Conservation (phyloP, 2,888 invertebrate genomes). For the Timandra comae region DNA sequence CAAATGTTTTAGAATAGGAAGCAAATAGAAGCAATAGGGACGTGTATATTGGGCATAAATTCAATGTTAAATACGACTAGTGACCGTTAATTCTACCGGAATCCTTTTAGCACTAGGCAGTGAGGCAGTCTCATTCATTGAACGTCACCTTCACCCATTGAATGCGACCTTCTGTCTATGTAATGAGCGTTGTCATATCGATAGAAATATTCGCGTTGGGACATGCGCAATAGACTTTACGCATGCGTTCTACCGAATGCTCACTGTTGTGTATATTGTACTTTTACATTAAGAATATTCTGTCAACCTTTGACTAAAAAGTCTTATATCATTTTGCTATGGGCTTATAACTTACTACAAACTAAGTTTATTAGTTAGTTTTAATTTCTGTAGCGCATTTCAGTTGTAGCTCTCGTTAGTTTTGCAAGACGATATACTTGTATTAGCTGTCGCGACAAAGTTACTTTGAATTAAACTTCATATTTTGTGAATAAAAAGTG, state of each 20-base stretch:
- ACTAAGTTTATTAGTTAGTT: constrained; percentile 27
- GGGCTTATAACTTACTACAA: constrained; percentile 25
- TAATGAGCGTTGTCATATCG: constrained; percentile 60
- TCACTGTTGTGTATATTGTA: constrained; percentile 50
- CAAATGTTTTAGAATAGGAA: no score
- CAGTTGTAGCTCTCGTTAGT: constrained; percentile 12
- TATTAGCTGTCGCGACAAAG: constrained; percentile 6
- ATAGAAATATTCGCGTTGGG: constrained; percentile 40
- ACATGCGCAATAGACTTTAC: constrained; percentile 45
- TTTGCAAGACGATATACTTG: constrained; percentile 15
- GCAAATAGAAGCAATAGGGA: no score
- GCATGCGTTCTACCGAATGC: constrained; percentile 35
- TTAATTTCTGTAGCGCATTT: constrained; percentile 27
- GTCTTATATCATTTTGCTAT: constrained; percentile 36
- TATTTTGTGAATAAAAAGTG: no score
- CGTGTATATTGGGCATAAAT: no score
- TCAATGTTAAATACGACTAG: no score
- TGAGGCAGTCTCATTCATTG: constrained; percentile 64
- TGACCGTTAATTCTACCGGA: no score
- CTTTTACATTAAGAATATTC: constrained; percentile 45
- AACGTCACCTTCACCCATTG: constrained; percentile 56
- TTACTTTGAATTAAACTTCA: constrained; percentile 2
- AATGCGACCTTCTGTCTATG: constrained; percentile 47
- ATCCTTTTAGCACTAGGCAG: no score
- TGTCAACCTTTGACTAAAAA: constrained; percentile 55